These are phyloP conservation scores for Tadarida brasiliensis DNA, from an alignment of 2,797 vertebrate species.

Conservation along the genomic window DNA sequence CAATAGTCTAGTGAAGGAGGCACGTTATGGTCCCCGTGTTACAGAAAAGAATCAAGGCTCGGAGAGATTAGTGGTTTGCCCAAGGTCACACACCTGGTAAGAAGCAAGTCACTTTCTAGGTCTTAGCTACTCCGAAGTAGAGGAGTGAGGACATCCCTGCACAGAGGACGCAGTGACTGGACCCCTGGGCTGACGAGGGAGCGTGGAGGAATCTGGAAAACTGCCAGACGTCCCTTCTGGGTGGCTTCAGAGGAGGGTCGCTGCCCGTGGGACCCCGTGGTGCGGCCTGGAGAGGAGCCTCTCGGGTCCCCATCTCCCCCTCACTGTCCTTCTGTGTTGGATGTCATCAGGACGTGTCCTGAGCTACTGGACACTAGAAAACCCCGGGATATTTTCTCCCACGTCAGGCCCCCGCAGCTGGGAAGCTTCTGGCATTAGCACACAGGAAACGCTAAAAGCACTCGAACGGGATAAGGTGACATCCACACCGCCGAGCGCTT, in stretches of 20 bases:
- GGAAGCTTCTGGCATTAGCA: not conserved
- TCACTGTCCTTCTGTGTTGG: not conserved
- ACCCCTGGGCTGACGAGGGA: not conserved
- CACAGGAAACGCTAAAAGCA: not conserved
- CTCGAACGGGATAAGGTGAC: not conserved
- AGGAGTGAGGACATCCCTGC: too few species aligned
- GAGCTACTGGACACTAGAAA: not conserved
- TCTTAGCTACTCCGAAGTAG: not conserved
- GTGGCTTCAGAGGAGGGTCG: not conserved
- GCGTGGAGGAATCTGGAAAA: not conserved
- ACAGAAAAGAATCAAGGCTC: not conserved
- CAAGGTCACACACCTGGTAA: not conserved
- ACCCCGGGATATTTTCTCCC: not conserved
- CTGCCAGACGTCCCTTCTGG: not conserved
- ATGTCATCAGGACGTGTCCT: not conserved
- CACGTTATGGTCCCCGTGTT: not conserved
- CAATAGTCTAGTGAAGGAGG: not conserved
- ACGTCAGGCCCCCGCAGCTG: not conserved
- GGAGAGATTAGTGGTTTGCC: not conserved
- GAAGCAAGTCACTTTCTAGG: not conserved
- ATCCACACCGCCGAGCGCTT: too few species aligned
- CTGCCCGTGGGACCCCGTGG: accelerated
- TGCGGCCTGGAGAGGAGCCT: too few species aligned
- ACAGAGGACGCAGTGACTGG: too few species aligned
- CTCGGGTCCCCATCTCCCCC: not conserved